Percentiles rank a stretch among this genome's conserved stretches.
Conservation (phyloP, 2,113 vertebrate genomes). For the Struthidea cinerea region DNA sequence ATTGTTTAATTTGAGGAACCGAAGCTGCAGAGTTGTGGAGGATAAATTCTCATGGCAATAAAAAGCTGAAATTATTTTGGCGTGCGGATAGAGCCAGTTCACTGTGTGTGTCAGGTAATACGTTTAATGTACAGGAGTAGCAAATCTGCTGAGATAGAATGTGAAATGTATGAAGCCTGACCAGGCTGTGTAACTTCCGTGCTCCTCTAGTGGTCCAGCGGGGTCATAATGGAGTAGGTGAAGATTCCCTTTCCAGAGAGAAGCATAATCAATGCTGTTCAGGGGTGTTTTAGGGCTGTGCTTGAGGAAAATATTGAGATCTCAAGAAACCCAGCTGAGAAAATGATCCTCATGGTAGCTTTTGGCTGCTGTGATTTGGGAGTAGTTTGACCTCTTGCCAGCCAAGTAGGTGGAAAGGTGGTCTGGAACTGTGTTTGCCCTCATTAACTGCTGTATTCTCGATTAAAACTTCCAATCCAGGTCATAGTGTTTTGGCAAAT, state of each 20-base stretch:
- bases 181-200: not conserved
- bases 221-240: not conserved
- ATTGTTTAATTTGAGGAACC: slow-evolving; percentile 18
- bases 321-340: not conserved
- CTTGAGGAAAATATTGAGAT: not conserved
- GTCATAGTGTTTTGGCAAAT: not conserved
- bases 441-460: not conserved
- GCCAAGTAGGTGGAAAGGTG: not conserved
- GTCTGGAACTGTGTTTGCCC: not conserved
- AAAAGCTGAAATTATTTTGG: not conserved
- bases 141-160: not conserved
- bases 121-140: not conserved
- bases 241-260: not conserved
- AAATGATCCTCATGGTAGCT: not conserved
- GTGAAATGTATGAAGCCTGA: not conserved
- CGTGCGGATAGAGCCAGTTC: rapidly evolving
- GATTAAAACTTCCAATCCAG: not conserved
- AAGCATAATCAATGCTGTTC: not conserved
- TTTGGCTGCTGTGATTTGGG: not conserved
- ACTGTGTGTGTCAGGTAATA: not conserved
- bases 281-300: not conserved
- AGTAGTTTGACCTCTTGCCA: not conserved
- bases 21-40: not conserved
- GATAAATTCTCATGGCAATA: slow-evolving; percentile 12
- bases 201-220: not conserved